These are phyloP conservation scores for Embidobia sp. DNA, from an alignment of 2,888 invertebrate species.

Conservation along the genomic window DNA sequence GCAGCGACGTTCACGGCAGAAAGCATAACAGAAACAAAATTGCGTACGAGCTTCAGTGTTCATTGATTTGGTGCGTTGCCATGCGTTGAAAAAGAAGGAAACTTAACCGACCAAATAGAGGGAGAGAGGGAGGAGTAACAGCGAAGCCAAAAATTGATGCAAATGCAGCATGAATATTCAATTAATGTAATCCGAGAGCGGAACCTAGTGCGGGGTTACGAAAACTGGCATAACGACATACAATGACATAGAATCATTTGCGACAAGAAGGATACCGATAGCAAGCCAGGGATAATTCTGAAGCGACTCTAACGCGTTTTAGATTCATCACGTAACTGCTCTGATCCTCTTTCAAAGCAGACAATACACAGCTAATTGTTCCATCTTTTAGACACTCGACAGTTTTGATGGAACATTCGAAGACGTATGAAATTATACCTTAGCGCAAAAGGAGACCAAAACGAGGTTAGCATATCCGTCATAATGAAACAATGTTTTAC, in stretches of 20 bases:
- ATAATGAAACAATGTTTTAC: no score
- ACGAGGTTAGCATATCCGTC: no score
- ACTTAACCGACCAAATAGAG: conserved; percentile 54
- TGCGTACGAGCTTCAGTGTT: no score
- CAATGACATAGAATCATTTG: conserved; percentile 53
- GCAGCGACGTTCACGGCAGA: no score
- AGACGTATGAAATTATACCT: conserved; percentile 19
- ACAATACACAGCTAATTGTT: conserved; percentile 65
- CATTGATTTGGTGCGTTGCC: no score
- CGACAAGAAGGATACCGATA: conserved; percentile 41
- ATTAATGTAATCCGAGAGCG: conserved; percentile 72
- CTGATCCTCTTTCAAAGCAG: conserved; percentile 59
- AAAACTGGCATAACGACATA: conserved; percentile 56
- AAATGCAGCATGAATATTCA: conserved; percentile 76
- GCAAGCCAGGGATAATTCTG: conserved; percentile 45
- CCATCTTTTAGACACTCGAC: conserved; percentile 23
- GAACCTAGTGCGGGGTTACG: conserved; percentile 56
- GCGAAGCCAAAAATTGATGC: conserved; percentile 73
- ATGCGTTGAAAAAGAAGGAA: no score
- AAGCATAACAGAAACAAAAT: background rate
- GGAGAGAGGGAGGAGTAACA: conserved; percentile 20
- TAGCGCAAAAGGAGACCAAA: conserved; percentile 11
- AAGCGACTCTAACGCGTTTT: conserved; percentile 47
- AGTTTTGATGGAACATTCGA: conserved; percentile 25
- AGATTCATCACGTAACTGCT: conserved; percentile 51